phyloP scores from a whole-genome alignment of 2,797 vertebrate species.

The Artibeus jamaicensis region DNA sequence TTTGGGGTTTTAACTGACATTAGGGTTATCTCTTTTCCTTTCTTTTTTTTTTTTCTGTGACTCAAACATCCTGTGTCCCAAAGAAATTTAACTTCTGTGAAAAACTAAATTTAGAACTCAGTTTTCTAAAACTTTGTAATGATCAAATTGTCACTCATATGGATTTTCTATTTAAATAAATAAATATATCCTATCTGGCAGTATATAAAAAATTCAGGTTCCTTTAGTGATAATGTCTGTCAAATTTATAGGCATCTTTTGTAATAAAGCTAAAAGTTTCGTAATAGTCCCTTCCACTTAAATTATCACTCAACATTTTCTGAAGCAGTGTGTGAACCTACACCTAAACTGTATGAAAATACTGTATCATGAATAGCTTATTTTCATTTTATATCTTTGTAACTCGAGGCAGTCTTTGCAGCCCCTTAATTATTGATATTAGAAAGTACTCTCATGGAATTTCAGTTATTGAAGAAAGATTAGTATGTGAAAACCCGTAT shows the following conservation, averaged over 20 bases:
- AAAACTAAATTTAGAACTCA: background rate
- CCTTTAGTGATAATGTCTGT: background rate
- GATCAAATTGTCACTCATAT: background rate
- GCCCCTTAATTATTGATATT: background rate
- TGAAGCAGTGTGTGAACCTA: background rate
- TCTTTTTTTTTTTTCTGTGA: conserved; percentile 22
- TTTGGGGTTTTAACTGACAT: background rate
- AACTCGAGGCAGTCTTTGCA: background rate
- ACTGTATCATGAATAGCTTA: background rate
- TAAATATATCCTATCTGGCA: background rate
- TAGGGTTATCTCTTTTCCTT: background rate
- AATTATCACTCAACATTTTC: background rate
- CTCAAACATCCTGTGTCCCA: background rate
- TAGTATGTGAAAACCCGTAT: background rate
- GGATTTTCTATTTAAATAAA: background rate
- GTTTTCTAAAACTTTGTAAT: conserved; percentile 17
- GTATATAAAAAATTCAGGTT: background rate
- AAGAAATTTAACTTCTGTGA: background rate
- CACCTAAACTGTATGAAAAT: background rate
- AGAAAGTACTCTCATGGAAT: background rate
- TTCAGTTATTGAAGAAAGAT: background rate
- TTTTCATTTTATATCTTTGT: background rate
- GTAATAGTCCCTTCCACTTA: background rate
- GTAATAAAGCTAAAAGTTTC: background rate
- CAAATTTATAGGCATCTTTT: background rate